phyloP scores from a whole-genome alignment of 1,140 invertebrate species.

The Drosophila obscura region DNA sequence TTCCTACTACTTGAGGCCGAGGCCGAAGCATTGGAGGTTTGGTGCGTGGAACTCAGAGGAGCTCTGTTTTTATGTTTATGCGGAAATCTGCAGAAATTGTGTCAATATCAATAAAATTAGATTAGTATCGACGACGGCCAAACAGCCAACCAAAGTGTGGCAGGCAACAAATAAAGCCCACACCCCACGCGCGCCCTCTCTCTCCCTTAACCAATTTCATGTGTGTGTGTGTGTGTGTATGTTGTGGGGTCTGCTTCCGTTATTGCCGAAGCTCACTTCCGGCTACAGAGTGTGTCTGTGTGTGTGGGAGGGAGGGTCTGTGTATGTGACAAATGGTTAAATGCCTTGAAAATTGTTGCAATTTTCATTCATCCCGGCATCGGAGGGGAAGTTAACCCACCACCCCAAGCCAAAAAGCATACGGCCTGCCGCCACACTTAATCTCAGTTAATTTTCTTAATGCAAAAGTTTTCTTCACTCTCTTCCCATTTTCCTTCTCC shows the following conservation, averaged over 20 bases:
- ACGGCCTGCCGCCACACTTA: slow-evolving; percentile 52
- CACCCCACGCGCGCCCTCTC: neutral
- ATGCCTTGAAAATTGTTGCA: slow-evolving; percentile 72
- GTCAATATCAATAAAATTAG: slow-evolving; percentile 83
- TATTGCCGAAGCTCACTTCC: slow-evolving; percentile 41
- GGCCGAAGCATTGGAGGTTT: slow-evolving; percentile 31
- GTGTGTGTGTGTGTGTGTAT: slow-evolving; percentile 11
- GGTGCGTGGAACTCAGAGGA: neutral
- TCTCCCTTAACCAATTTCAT: slow-evolving; percentile 44
- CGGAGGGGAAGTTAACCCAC: slow-evolving; percentile 13
- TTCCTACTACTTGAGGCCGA: slow-evolving; percentile 40
- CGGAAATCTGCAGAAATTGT: slow-evolving; percentile 82
- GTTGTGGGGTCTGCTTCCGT: slow-evolving; percentile 41
- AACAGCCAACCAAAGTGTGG: slow-evolving; percentile 59
- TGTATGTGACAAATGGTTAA: slow-evolving; percentile 75
- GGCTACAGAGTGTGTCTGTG: slow-evolving; percentile 18
- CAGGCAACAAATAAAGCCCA: slow-evolving; percentile 60
- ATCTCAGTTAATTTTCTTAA: slow-evolving; percentile 82
- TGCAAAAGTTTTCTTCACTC: slow-evolving; percentile 71
- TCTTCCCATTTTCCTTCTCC: slow-evolving; percentile 34
- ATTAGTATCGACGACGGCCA: slow-evolving; percentile 74
- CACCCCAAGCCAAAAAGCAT: neutral
- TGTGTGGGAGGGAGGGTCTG: slow-evolving; percentile 15
- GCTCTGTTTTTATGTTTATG: slow-evolving; percentile 80
- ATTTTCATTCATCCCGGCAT: slow-evolving; percentile 50